Evolutionary conservation across 2,797 vertebrate species (phyloP), one percentile per base, ranked within the genome.

Genomic region (Parotocinclus haroldoi): DNA sequence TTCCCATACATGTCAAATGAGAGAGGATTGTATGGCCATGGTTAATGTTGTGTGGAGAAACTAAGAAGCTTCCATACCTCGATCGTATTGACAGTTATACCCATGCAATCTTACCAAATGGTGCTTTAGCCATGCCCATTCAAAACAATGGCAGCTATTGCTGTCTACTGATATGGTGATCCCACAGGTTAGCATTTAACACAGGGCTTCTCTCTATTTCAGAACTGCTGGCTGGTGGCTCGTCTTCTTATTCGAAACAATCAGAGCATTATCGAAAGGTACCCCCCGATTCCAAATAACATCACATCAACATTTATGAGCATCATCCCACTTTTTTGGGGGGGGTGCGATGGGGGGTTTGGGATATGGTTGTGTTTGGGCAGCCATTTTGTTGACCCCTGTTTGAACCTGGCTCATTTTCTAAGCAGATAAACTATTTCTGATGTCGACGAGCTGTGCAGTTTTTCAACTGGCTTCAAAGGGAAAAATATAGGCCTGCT

Each of bases 401-500:
- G 62, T 1, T 50, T 88, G 89, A 91, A 91, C 89, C 51, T 75
- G 66, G 84, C 85, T 83, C 85, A 80, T 82, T 74, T 86, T 83
- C 80, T 83, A 79, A 79, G 77, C 82, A 81, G 88, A 84, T 84
- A 76, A 80, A 71, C 79, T 80, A 84, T 86, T 84, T 86, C 87
- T 79, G 80, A 86, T 86, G 84, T 79, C 84, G 83, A 84, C 82
- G 88, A 81, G 85, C 85, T 81, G 77, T 87, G 85, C 82, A 82
- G 85, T 67, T 83, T 85, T 86, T 80, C 68, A 84, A 83, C 80
- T 75, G 81, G 89, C 89, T 89, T 91, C 88, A 91, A 91, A 91
- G 85, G 78, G 79, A 68, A 82, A 80, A 88, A 90, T 91, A 84
- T 89, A 88, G 89, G 88, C 79, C 88, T 90, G 85, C 87, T 91